phyloP scores from a whole-genome alignment of 1,140 invertebrate genomes.

The Lanistes nyassanus region DNA sequence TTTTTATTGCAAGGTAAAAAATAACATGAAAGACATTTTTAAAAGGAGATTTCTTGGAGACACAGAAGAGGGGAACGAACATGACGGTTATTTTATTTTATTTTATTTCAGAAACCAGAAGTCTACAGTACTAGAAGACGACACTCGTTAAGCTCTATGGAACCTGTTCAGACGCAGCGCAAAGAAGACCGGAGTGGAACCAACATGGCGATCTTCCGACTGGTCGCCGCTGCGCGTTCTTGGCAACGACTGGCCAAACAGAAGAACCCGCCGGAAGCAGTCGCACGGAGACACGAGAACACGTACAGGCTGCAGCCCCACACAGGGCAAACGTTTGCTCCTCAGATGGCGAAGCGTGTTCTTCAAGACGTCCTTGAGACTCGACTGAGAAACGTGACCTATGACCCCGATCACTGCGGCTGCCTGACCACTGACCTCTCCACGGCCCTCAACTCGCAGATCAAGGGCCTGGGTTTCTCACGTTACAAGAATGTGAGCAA shows the following conservation, averaged over 20 bases:
- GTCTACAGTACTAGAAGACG: too few relatives aligned
- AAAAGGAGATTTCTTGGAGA: too few relatives aligned
- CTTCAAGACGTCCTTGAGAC: slow-evolving; percentile 34
- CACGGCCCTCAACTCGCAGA: slow-evolving; percentile 38
- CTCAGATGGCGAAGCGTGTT: slow-evolving; percentile 4
- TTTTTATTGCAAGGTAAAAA: too few relatives aligned
- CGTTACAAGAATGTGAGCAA: slow-evolving; percentile 59
- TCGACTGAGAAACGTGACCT: slow-evolving; percentile 36
- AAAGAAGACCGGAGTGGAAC: too few relatives aligned
- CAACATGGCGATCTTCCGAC: slow-evolving; percentile 38
- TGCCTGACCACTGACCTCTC: slow-evolving; percentile 37
- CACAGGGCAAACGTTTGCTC: slow-evolving; percentile 19
- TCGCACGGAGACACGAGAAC: slow-evolving; percentile 39
- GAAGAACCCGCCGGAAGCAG: slow-evolving; percentile 7
- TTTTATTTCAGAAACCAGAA: too few relatives aligned
- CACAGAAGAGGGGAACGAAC: too few relatives aligned
- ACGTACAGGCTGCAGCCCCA: slow-evolving; percentile 47
- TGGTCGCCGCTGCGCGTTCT: slow-evolving; percentile 43
- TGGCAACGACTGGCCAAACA: slow-evolving; percentile 43
- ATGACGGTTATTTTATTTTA: too few relatives aligned
- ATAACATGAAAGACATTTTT: too few relatives aligned
- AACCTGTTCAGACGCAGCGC: too few relatives aligned
- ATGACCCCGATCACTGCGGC: slow-evolving; percentile 35
- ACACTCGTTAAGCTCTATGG: too few relatives aligned
- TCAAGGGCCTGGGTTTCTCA: slow-evolving; percentile 48